Percentiles rank a stretch among this genome's conserved stretches.
phyloP scores from a whole-genome alignment of 2,888 invertebrate species.

The Entomobrya proxima region DNA sequence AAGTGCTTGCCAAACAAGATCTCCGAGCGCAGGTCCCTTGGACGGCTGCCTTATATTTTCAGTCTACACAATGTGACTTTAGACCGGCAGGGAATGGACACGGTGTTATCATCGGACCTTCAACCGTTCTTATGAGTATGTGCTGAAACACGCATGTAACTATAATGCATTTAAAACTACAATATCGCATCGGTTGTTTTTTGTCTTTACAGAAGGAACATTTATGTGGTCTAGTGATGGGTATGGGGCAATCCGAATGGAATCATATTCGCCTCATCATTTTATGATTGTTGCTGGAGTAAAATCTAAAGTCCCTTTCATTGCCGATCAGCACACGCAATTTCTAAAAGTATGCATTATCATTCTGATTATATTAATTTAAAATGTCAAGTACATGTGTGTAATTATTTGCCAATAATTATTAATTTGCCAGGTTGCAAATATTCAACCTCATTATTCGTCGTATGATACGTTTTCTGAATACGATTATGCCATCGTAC shows the following conservation, averaged over 20 bases:
- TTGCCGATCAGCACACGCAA: conserved; percentile 64
- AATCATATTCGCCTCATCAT: conserved; percentile 53
- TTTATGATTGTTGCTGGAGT: conserved; percentile 65
- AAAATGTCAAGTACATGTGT: too few relatives aligned
- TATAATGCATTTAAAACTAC: neutral
- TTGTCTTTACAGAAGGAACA: conserved; percentile 28
- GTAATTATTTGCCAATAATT: neutral
- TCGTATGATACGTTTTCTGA: conserved; percentile 57
- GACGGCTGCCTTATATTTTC: conserved; percentile 66
- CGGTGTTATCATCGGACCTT: conserved; percentile 70
- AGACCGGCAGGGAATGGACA: conserved; percentile 66
- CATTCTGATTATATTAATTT: too few relatives aligned
- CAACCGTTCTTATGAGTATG: conserved; percentile 64
- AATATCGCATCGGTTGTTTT: neutral
- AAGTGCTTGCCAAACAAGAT: conserved; percentile 50
- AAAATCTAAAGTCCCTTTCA: conserved; percentile 57
- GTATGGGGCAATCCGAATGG: conserved; percentile 36
- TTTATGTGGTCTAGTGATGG: conserved; percentile 56
- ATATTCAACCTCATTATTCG: conserved; percentile 55
- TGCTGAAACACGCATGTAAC: neutral
- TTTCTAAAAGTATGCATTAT: conserved; percentile 60
- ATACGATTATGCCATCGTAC: conserved; percentile 60
- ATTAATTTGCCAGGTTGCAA: conserved; percentile 37
- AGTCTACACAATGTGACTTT: conserved; percentile 68
- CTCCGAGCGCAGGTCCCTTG: conserved; percentile 63